A percentile compares a stretch with the other conserved stretches of the same genome.
Conservation (phyloP, 2,888 invertebrate species). For the Ectemnius continuus region DNA sequence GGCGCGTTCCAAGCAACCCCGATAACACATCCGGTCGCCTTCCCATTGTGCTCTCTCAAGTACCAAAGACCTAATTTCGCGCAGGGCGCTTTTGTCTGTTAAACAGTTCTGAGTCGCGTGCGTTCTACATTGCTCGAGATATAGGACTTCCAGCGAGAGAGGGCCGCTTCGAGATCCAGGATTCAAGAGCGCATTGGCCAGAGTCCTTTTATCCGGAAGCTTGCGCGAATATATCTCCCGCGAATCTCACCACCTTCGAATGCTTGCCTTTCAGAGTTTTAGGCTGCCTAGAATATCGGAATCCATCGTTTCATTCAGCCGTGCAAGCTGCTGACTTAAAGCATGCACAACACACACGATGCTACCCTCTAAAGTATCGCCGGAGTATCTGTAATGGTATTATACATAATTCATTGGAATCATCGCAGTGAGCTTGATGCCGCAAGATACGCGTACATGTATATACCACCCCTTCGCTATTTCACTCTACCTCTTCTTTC, state of each 20-base stretch:
- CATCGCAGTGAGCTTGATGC: conserved; percentile 48
- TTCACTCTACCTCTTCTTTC: not conserved
- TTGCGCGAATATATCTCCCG: not conserved
- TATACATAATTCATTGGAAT: conserved; percentile 48
- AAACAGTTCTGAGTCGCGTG: no score
- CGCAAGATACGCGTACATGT: conserved; percentile 23
- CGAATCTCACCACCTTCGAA: no score
- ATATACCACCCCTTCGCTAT: not conserved
- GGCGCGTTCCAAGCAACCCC: no score
- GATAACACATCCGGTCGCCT: no score
- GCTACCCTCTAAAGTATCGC: conserved; percentile 34
- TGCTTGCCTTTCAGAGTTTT: not conserved
- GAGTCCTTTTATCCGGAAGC: not conserved
- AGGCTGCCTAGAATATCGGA: not conserved
- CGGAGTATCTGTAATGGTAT: conserved; percentile 45
- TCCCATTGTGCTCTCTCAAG: no score
- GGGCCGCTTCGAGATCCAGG: not conserved
- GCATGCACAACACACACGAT: conserved; percentile 50
- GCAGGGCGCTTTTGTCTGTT: no score
- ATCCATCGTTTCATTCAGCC: conserved; percentile 19
- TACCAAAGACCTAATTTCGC: no score
- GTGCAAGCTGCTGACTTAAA: conserved; percentile 28
- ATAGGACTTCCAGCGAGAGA: no score
- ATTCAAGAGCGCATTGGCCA: not conserved
- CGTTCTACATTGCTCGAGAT: no score